A percentile compares a stretch with the other conserved stretches of the same genome.
Conservation (phyloP, 2,797 vertebrate genomes). For the Danio aesculapii region DNA sequence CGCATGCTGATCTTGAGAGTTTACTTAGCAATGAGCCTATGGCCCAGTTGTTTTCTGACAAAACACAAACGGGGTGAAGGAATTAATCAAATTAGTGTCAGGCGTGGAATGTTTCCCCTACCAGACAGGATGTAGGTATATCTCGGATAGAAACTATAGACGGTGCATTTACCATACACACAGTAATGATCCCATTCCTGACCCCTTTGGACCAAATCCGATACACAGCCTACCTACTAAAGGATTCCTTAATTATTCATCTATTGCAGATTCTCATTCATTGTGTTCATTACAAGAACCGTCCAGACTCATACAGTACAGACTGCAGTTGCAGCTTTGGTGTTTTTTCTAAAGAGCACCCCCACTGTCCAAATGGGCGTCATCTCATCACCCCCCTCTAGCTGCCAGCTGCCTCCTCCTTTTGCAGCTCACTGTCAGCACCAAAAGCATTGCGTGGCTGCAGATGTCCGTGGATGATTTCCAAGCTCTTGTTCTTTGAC, state of each 20-base stretch:
- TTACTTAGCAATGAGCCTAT: slow-evolving; percentile 62
- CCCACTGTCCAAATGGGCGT: slow-evolving; percentile 48
- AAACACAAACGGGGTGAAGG: slow-evolving; percentile 66
- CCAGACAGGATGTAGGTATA: slow-evolving; percentile 78
- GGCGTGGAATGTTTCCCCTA: slow-evolving; percentile 68
- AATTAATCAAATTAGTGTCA: slow-evolving; percentile 66
- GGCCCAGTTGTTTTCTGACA: slow-evolving; percentile 67
- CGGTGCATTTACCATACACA: neutral
- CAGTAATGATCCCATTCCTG: slow-evolving; percentile 10
- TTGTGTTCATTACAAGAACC: neutral
- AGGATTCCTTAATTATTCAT: neutral
- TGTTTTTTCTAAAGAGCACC: slow-evolving; percentile 64
- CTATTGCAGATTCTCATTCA: neutral
- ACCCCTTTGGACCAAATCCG: neutral
- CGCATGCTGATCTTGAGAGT: slow-evolving; percentile 57
- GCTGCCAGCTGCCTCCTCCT: slow-evolving; percentile 64
- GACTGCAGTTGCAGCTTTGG: slow-evolving; percentile 35
- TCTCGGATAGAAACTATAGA: slow-evolving; percentile 1
- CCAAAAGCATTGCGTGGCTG: slow-evolving; percentile 54
- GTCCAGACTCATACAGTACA: neutral
- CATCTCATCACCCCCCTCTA: slow-evolving; percentile 54
- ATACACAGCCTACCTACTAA: slow-evolving; percentile 30
- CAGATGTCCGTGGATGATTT: slow-evolving; percentile 70
- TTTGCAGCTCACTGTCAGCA: slow-evolving; percentile 54
- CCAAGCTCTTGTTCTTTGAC: slow-evolving; percentile 69